Percentiles rank a stretch among this genome's conserved stretches.
Evolutionary conservation across 1,140 invertebrate genomes (phyloP).

Genomic region (Eueides isabella): DNA sequence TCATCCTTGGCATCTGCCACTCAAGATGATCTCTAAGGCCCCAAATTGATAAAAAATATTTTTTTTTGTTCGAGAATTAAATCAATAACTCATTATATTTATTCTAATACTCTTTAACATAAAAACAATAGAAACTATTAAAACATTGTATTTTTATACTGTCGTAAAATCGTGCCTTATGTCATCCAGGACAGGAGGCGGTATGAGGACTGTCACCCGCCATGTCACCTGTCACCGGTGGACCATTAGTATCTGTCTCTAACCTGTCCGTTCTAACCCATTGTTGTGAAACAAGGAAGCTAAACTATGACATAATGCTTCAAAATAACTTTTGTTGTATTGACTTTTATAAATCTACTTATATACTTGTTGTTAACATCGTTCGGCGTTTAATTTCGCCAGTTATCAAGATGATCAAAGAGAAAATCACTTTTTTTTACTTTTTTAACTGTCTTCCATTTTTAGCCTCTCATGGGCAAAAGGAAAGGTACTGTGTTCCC

Average conservation of each 20-base stretch:
- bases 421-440: too few relatives aligned
- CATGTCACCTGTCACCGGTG: background rate
- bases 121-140: background rate
- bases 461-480: too few relatives aligned
- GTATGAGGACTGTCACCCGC: constrained; percentile 11
- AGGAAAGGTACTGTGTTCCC: too few relatives aligned
- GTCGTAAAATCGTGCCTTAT: background rate
- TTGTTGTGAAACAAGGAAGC: constrained; percentile 6
- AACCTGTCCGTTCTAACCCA: background rate
- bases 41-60: too few relatives aligned
- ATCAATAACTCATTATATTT: too few relatives aligned
- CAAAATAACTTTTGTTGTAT: background rate
- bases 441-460: too few relatives aligned
- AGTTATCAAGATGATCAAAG: too few relatives aligned
- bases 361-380: too few relatives aligned
- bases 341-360: background rate
- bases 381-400: background rate
- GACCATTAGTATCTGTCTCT: constrained; percentile 1
- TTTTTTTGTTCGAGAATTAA: too few relatives aligned
- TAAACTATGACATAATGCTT: background rate
- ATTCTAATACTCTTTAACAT: too few relatives aligned
- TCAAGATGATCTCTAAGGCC: too few relatives aligned
- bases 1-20: too few relatives aligned
- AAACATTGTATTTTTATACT: background rate
- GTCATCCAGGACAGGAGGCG: background rate